These are phyloP conservation scores for Sylvia borin DNA, from an alignment of 2,797 vertebrate genomes.

Conservation along the genomic window DNA sequence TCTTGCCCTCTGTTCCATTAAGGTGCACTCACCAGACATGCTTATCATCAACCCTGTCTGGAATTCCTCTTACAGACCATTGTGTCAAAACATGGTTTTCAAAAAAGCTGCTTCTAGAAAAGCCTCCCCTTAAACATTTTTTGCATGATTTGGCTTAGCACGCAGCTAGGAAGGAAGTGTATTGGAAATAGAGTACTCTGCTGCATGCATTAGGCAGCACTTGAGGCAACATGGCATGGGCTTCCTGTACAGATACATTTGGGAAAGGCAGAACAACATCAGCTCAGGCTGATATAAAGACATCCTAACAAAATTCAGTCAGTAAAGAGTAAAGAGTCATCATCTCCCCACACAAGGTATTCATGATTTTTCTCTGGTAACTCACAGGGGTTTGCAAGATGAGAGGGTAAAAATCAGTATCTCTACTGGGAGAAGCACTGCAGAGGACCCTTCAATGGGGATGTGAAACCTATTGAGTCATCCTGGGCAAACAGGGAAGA, in stretches of 20 bases:
- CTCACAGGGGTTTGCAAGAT: background rate
- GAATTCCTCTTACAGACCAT: background rate
- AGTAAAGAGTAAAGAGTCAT: background rate
- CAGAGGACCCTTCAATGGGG: background rate
- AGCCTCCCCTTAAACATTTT: rapidly evolving
- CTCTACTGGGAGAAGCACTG: background rate
- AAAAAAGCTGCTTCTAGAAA: background rate
- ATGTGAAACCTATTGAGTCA: background rate
- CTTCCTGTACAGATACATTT: background rate
- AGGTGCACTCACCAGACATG: background rate
- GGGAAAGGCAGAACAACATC: background rate
- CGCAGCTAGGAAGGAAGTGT: background rate
- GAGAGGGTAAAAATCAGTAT: background rate
- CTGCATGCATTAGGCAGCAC: background rate
- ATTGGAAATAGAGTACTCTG: rapidly evolving
- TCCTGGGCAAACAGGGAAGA: background rate
- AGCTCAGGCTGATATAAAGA: background rate
- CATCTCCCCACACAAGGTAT: background rate
- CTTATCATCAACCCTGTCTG: background rate
- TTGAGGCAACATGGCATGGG: background rate
- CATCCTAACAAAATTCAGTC: background rate
- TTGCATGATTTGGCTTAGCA: background rate
- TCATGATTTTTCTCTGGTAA: background rate
- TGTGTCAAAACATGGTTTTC: background rate
- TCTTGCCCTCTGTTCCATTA: background rate